Conservation (phyloP, 2,113 vertebrate genomes). For the Xiphias gladius region DNA sequence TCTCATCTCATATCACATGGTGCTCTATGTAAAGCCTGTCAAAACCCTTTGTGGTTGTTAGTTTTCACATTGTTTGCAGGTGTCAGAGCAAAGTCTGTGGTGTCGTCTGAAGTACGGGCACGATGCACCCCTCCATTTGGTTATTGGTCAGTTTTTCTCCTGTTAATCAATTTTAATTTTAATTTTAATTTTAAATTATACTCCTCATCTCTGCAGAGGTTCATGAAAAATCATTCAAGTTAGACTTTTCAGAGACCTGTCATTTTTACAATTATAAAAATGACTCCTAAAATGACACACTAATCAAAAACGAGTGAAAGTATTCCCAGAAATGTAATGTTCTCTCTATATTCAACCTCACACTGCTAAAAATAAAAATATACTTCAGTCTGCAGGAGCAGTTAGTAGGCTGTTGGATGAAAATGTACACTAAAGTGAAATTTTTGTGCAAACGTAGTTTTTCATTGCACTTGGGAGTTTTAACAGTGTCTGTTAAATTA, state of each 20-base stretch:
- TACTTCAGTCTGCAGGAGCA: neutral
- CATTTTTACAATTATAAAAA: neutral
- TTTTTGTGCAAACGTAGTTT: constrained; percentile 9
- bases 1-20: constrained; percentile 1
- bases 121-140: neutral
- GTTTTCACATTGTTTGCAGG: constrained; percentile 18
- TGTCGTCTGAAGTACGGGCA: neutral
- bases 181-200: neutral
- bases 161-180: neutral
- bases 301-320: neutral
- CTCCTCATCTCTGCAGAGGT: neutral
- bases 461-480: constrained; percentile 16
- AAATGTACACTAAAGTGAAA: constrained; percentile 27
- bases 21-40: neutral
- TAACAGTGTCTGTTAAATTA: constrained; percentile 22
- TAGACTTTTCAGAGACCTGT: neutral
- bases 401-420: neutral
- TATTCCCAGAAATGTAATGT: neutral
- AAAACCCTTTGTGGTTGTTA: neutral
- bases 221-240: neutral
- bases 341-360: neutral
- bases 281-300: neutral
- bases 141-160: neutral
- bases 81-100: neutral
- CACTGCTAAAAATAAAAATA: neutral